Percentiles rank a stretch among this genome's conserved stretches.
phyloP scores from a whole-genome alignment of 2,113 vertebrate species.

The Porphyrio hochstetteri region DNA sequence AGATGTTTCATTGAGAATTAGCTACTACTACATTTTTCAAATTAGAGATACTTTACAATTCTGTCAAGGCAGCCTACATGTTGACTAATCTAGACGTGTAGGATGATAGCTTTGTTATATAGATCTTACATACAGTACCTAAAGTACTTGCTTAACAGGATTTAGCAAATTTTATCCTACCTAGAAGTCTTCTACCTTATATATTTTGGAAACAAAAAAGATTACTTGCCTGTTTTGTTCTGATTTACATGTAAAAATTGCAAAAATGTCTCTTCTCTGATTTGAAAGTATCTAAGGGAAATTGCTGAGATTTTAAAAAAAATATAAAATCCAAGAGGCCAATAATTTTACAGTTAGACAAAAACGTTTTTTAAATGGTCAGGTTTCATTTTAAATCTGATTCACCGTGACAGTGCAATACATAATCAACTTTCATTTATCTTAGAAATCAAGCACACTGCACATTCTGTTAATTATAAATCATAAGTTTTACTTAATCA shows the following conservation, averaged over 20 bases:
- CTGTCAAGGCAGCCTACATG: neutral
- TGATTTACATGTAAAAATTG: neutral
- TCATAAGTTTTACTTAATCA: conserved; percentile 14
- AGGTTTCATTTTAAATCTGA: neutral
- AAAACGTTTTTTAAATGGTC: neutral
- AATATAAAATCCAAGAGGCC: neutral
- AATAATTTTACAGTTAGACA: neutral
- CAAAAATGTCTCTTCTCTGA: neutral
- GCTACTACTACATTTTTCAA: neutral
- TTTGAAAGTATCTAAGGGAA: neutral
- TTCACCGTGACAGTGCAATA: neutral
- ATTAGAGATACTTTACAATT: neutral
- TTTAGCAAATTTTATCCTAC: neutral
- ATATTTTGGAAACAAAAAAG: neutral
- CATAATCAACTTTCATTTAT: neutral
- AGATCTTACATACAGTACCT: neutral
- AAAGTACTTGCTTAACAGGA: neutral
- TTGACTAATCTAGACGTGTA: neutral
- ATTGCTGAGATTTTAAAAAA: neutral
- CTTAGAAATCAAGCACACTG: conserved; percentile 2
- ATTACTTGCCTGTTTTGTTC: neutral
- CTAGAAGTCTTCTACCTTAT: neutral
- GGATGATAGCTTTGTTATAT: neutral
- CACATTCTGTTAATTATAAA: neutral
- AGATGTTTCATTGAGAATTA: neutral